A percentile compares a stretch with the other conserved stretches of the same genome.
phyloP scores from a whole-genome alignment of 2,888 invertebrate genomes.

The Oscheius sp. region DNA sequence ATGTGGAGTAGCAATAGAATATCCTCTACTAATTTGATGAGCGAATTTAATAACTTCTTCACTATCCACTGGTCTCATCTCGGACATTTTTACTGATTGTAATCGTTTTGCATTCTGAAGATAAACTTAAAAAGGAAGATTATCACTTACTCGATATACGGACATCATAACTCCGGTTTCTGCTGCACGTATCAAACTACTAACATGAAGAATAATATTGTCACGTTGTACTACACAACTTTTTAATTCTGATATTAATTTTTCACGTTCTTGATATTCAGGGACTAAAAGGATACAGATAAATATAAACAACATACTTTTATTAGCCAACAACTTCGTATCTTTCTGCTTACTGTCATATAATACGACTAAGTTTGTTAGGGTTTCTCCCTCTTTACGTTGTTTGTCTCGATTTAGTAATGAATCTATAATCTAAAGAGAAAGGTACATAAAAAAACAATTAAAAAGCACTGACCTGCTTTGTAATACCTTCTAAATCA shows the following conservation, averaged over 20 bases:
- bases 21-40: slow-evolving; percentile 61
- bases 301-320: slow-evolving; percentile 16
- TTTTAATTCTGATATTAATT: slow-evolving; percentile 50
- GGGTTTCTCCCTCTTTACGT: slow-evolving; percentile 33
- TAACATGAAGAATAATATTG: slow-evolving; percentile 48
- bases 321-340: slow-evolving; percentile 32
- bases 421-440: slow-evolving; percentile 50
- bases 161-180: slow-evolving; percentile 53
- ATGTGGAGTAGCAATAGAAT: slow-evolving; percentile 61
- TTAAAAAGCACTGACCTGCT: slow-evolving; percentile 36
- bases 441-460: not conserved
- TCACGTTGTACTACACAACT: slow-evolving; percentile 50
- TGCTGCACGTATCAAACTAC: slow-evolving; percentile 50
- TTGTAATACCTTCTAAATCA: slow-evolving; percentile 52
- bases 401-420: slow-evolving; percentile 46
- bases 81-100: slow-evolving; percentile 51
- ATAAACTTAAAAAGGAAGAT: not conserved
- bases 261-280: slow-evolving; percentile 56
- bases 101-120: slow-evolving; percentile 59
- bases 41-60: slow-evolving; percentile 63
- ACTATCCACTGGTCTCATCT: slow-evolving; percentile 54
- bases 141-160: slow-evolving; percentile 48
- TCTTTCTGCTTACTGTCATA: slow-evolving; percentile 47
- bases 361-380: slow-evolving; percentile 37
- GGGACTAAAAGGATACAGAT: slow-evolving; percentile 44